Evolutionary conservation across 2,797 vertebrate genomes (phyloP).

Genomic region (Arrhamphus sclerolepis): DNA sequence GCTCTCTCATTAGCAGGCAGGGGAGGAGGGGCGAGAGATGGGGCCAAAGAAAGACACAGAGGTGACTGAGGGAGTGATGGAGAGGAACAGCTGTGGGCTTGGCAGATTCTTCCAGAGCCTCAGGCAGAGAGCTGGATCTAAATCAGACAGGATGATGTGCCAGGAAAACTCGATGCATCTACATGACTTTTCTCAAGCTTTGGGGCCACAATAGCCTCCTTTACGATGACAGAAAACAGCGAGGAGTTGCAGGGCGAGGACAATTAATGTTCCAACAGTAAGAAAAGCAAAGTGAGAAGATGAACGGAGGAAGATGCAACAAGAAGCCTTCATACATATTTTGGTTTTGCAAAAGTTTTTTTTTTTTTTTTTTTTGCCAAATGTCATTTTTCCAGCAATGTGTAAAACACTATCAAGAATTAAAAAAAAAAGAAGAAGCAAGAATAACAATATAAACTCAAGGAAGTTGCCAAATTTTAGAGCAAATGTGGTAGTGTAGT

Average conservation of each 20-base stretch:
- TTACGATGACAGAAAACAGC: conserved; percentile 22
- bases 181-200: conserved; percentile 33
- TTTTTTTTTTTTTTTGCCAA: too few relatives aligned
- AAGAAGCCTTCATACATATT: not conserved
- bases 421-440: too few relatives aligned
- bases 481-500: not conserved
- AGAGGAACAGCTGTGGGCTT: conserved; percentile 88
- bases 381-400: not conserved
- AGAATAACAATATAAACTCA: not conserved
- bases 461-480: not conserved
- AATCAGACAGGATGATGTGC: conserved; percentile 56
- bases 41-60: conserved; percentile 19
- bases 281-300: conserved; percentile 5
- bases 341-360: not conserved
- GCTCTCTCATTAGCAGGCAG: conserved; percentile 86
- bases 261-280: conserved; percentile 12
- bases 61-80: conserved; percentile 84
- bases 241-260: not conserved
- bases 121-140: conserved; percentile 65
- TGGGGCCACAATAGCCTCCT: conserved; percentile 39
- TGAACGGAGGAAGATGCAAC: not conserved
- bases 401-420: not conserved
- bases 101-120: conserved; percentile 76
- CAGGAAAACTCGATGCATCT: conserved; percentile 37
- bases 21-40: not conserved